Base-by-base conservation (phyloP, 2,113 vertebrate species). In the Mus musculus region DNA sequence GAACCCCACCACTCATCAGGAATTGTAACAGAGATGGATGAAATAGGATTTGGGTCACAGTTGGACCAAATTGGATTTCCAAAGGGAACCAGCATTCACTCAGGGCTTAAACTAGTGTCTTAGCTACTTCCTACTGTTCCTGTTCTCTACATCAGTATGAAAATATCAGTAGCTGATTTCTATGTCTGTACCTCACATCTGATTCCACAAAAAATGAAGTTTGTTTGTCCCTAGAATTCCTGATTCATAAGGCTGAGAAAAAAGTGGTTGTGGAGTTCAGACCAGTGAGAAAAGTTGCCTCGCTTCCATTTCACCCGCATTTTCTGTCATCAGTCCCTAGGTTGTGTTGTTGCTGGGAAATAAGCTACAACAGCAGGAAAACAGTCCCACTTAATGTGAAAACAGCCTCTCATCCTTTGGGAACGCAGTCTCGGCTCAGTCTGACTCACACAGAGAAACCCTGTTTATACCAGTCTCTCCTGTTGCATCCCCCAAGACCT, bases 401-500 rank as follows among this genome's bases (percentile, higher is more conserved):
- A 73, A 86, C 46, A 95, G 86, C 17, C n/a, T 61, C 72, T 80
- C 11, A 11, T 87, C 85, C 81, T 90, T 88, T 52, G 85, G 72
- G 69, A 95, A 89, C 61, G 72, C 76, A 88, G 82, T 22, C 71
- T 10, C 4, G 30, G 19, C 52, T 91, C 8, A 0, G 19, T 94
- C 82, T 84, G 80, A 80, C 94, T 89, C 87, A 85, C 16, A 22
- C 26, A 22, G 30, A 14, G 52, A 96, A 93, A 89, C 56, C 59
- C 54, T 93, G 72, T n/a, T 95, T 63, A 81, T 56, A 52, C 73
- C 13, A 6, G 0, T 33, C 24, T 92, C 88, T 94, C 71, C 69
- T 65, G 30, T 22, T 81, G 39, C 2, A 6, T 85, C 87, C 88
- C 82, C 9, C 1, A 73, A 39, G 88, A 65, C 71, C 93, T 77